A percentile compares a stretch with the other conserved stretches of the same genome.
These are phyloP conservation scores for Dendronephthya gigantea DNA, from an alignment of 64 coral and sea anemone species.

Conservation along the genomic window DNA sequence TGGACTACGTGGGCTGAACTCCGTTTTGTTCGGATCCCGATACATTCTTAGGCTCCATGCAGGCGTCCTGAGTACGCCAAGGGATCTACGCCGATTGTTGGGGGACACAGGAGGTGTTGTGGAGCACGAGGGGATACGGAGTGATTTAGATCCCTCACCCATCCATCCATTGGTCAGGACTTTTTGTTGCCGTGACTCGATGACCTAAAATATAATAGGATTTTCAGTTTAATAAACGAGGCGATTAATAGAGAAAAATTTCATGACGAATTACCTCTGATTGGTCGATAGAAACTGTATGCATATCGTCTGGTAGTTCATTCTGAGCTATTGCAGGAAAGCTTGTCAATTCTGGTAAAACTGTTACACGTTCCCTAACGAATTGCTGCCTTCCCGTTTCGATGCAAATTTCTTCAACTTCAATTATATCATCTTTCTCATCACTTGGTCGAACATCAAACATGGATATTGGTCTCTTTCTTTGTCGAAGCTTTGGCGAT, in stretches of 20 bases:
- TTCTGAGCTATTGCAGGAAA: too few species aligned
- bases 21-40: not conserved
- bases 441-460: not conserved
- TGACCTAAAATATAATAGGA: too few species aligned
- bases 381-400: not conserved
- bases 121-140: not conserved
- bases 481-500: not conserved
- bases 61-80: not conserved
- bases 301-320: not conserved
- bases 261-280: not conserved
- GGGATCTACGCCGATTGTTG: not conserved
- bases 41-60: not conserved
- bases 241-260: too few species aligned
- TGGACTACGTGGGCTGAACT: not conserved
- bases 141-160: not conserved
- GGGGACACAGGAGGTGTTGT: not conserved
- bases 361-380: not conserved
- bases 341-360: not conserved
- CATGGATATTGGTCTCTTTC: not conserved
- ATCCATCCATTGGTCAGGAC: not conserved
- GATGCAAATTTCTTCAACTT: not conserved
- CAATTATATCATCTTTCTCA: not conserved
- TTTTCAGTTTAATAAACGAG: too few species aligned
- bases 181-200: too few species aligned
- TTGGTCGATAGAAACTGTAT: not conserved